phyloP scores from a whole-genome alignment of 2,888 invertebrate genomes.

The Blera fallax region DNA sequence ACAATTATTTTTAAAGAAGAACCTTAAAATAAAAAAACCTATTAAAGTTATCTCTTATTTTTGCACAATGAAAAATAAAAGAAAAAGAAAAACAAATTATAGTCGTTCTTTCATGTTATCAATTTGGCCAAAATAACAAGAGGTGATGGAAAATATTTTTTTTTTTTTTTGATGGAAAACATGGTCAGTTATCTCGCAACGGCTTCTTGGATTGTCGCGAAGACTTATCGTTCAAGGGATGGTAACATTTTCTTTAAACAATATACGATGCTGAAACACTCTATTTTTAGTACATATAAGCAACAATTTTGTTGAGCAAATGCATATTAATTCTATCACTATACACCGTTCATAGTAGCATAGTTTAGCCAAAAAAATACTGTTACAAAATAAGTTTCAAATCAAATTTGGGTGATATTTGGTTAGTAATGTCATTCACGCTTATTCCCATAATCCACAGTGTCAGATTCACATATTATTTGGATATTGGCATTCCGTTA shows the following conservation, averaged over 20 bases:
- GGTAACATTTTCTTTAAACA: neutral
- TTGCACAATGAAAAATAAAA: constrained; percentile 23
- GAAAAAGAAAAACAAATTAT: constrained; percentile 2
- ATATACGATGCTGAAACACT: neutral
- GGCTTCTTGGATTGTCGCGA: neutral
- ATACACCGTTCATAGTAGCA: neutral
- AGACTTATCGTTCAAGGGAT: neutral
- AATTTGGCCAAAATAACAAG: constrained; percentile 16
- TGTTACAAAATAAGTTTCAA: neutral
- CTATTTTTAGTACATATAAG: neutral
- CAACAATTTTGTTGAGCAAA: neutral
- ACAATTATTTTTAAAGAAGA: constrained; percentile 36
- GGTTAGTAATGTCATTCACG: too few relatives aligned
- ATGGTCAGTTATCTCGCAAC: neutral
- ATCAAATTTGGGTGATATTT: too few relatives aligned
- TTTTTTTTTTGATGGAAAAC: constrained; percentile 36
- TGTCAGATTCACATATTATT: too few relatives aligned
- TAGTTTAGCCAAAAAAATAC: neutral
- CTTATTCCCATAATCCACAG: too few relatives aligned
- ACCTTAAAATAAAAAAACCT: neutral
- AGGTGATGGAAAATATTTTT: constrained; percentile 41
- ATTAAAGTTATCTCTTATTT: neutral
- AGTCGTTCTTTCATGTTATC: neutral
- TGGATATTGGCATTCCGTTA: too few relatives aligned
- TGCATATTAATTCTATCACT: neutral